A percentile compares a stretch with the other conserved stretches of the same genome.
Evolutionary conservation across 2,113 vertebrate genomes (phyloP).

Genomic region (Carlito syrichta): DNA sequence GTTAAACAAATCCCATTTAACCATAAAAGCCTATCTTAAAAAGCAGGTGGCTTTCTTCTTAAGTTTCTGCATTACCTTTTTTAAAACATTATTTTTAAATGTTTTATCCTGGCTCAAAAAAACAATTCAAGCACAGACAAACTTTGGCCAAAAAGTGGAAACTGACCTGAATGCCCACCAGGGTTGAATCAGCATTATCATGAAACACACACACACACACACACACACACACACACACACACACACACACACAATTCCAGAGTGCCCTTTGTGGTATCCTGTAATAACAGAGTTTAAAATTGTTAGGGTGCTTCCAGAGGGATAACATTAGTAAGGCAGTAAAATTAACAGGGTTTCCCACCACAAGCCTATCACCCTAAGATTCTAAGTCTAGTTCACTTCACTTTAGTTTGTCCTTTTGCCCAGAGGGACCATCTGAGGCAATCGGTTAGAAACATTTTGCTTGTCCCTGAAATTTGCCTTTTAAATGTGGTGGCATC

Average conservation of each 20-base stretch:
- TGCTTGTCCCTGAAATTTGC: neutral
- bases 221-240: neutral
- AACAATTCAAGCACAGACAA: neutral
- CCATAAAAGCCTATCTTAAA: neutral
- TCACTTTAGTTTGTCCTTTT: neutral
- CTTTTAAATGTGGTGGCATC: neutral
- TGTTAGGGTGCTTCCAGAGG: neutral
- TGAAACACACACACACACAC: neutral
- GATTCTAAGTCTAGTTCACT: neutral
- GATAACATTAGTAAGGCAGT: neutral
- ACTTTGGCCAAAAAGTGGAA: neutral
- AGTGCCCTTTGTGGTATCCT: neutral
- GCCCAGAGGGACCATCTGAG: neutral
- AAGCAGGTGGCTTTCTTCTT: neutral
- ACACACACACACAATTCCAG: neutral
- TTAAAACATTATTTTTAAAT: neutral
- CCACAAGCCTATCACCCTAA: neutral
- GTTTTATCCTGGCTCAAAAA: neutral
- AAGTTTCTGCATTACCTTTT: neutral
- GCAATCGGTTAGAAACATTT: neutral
- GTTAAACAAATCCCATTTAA: neutral
- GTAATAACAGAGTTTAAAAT: neutral
- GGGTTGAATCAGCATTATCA: neutral
- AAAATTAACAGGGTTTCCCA: neutral
- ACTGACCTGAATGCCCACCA: neutral